Conservation (phyloP, 2,113 vertebrate genomes). For the Brachypteracias leptosomus region DNA sequence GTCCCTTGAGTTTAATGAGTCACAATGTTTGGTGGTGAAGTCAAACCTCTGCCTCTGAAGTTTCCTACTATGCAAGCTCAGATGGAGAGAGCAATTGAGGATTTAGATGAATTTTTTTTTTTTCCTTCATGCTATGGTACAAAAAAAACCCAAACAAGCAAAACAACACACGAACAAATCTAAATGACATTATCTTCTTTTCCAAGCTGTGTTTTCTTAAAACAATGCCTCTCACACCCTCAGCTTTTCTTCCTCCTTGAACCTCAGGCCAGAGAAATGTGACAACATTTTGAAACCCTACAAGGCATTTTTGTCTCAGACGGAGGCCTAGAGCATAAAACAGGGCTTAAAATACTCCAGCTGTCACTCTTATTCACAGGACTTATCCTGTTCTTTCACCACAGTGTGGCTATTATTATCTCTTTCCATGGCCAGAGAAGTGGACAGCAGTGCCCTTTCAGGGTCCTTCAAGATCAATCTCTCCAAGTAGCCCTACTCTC, state of each 20-base stretch:
- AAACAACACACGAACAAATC: neutral
- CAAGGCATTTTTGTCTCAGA: neutral
- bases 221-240: neutral
- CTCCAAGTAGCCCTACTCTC: neutral
- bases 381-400: neutral
- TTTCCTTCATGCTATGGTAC: neutral
- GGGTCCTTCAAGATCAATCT: fast-evolving
- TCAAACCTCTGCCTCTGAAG: neutral
- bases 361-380: neutral
- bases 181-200: neutral
- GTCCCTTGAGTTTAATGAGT: neutral
- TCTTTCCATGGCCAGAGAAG: neutral
- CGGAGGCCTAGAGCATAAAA: fast-evolving
- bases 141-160: neutral
- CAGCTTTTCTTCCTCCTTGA: fast-evolving
- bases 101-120: neutral
- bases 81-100: neutral
- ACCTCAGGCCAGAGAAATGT: neutral
- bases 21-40: neutral
- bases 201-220: neutral
- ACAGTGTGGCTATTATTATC: neutral
- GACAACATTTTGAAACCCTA: neutral
- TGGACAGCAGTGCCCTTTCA: neutral
- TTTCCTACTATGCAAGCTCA: neutral
- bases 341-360: neutral